phyloP scores from a whole-genome alignment of 2,797 vertebrate species.

The Myotis vivesi region DNA sequence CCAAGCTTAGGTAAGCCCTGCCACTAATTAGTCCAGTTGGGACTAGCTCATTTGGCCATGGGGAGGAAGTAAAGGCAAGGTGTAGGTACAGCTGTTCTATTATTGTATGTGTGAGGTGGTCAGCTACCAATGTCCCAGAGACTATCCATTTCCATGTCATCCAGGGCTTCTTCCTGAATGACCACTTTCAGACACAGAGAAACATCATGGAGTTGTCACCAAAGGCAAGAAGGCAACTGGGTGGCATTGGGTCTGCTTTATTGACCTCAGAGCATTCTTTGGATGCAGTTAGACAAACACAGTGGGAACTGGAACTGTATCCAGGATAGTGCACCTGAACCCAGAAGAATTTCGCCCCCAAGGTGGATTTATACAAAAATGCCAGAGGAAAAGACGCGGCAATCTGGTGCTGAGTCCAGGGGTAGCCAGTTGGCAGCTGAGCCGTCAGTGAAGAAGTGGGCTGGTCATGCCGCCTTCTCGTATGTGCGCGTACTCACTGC shows the following conservation, averaged over 20 bases:
- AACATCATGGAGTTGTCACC: not conserved
- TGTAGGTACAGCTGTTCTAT: not conserved
- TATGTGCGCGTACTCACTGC: constrained; percentile 89
- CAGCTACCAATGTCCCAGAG: not conserved
- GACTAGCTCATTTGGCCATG: not conserved
- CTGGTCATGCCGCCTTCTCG: constrained; percentile 85
- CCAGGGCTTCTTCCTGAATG: not conserved
- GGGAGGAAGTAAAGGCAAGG: not conserved
- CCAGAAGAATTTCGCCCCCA: constrained; percentile 39
- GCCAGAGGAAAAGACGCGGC: constrained; percentile 14
- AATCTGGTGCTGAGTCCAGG: constrained; percentile 21
- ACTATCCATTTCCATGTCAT: not conserved
- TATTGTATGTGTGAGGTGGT: not conserved
- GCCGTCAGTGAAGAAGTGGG: not conserved
- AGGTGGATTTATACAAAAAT: constrained; percentile 71
- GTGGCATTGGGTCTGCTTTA: not conserved
- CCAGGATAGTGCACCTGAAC: constrained; percentile 19
- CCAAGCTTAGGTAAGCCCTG: not conserved
- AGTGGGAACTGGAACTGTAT: constrained; percentile 40
- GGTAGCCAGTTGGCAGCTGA: constrained; percentile 8
- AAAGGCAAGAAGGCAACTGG: constrained; percentile 45
- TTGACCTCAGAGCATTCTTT: constrained; percentile 65
- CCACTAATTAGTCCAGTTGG: not conserved
- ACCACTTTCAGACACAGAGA: not conserved
- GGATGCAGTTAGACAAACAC: constrained; percentile 51